Percentiles rank a stretch among this genome's conserved stretches.
Evolutionary conservation across 2,797 vertebrate genomes (phyloP).

Genomic region (Lateolabrax maculatus): DNA sequence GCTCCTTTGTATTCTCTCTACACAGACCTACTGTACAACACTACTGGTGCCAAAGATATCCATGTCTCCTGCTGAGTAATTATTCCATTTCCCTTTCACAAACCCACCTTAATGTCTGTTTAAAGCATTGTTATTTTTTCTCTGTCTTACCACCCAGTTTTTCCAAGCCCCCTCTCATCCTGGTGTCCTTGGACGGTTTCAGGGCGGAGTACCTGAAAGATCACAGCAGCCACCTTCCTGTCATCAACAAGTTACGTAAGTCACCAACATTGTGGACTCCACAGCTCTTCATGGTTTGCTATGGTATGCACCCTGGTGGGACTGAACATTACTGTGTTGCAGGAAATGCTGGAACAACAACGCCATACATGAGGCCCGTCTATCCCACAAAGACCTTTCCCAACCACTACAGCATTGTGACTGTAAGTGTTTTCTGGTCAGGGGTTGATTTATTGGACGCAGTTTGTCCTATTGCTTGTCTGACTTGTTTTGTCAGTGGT

Average conservation of each 20-base stretch:
- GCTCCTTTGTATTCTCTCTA: slow-evolving; percentile 47
- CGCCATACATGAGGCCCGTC: slow-evolving; percentile 89
- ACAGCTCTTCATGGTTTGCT: not conserved
- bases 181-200: slow-evolving; percentile 98
- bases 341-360: slow-evolving; percentile 91
- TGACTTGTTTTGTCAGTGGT: slow-evolving; percentile 20
- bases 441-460: slow-evolving; percentile 14
- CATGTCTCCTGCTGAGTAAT: slow-evolving; percentile 11
- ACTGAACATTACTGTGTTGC: slow-evolving; percentile 51
- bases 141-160: slow-evolving; percentile 84
- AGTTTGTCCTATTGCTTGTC: slow-evolving; percentile 3
- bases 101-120: not conserved
- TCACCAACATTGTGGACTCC: slow-evolving; percentile 38
- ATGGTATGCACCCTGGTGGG: not conserved
- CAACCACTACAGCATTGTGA: slow-evolving; percentile 97
- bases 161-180: slow-evolving; percentile 89
- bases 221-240: slow-evolving; percentile 88
- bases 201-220: slow-evolving; percentile 92
- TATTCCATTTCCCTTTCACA: slow-evolving; percentile 16
- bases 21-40: slow-evolving; percentile 36
- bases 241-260: slow-evolving; percentile 95
- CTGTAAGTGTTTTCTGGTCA: slow-evolving; percentile 86
- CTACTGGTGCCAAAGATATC: slow-evolving; percentile 34
- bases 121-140: slow-evolving; percentile 9
- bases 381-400: slow-evolving; percentile 99